These are phyloP conservation scores for Steinernema feltiae DNA, from an alignment of 1,140 invertebrate species.

Conservation along the genomic window DNA sequence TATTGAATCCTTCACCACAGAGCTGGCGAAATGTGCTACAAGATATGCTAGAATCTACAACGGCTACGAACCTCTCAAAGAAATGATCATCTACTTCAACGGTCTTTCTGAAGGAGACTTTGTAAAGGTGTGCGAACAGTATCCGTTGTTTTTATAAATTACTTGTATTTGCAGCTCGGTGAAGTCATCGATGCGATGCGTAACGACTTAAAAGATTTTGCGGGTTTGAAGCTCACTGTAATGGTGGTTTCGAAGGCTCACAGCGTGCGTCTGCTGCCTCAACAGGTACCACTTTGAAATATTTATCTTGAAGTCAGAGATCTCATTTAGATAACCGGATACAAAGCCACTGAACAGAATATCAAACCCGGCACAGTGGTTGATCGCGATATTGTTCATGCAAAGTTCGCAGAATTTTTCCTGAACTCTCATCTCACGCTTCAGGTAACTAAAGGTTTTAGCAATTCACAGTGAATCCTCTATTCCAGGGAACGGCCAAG, in stretches of 20 bases:
- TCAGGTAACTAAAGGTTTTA: not conserved
- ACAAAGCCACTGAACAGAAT: not conserved
- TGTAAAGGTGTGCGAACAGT: not conserved
- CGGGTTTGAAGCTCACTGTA: not conserved
- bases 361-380: not conserved
- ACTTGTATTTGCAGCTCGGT: not conserved
- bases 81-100: not conserved
- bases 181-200: not conserved
- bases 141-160: not conserved
- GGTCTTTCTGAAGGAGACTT: not conserved
- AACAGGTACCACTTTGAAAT: too few species aligned
- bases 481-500: not conserved
- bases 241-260: not conserved
- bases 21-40: not conserved
- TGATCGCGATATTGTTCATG: not conserved
- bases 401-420: not conserved
- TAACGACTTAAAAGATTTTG: not conserved
- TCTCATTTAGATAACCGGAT: too few species aligned
- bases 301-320: too few species aligned
- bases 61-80: not conserved
- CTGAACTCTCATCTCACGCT: not conserved
- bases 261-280: not conserved
- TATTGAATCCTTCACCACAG: not conserved
- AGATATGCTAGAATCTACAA: not conserved
- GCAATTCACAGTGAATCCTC: too few species aligned